These are phyloP conservation scores for Fragum whitleyi DNA, from an alignment of 2,888 invertebrate genomes.

Conservation along the genomic window DNA sequence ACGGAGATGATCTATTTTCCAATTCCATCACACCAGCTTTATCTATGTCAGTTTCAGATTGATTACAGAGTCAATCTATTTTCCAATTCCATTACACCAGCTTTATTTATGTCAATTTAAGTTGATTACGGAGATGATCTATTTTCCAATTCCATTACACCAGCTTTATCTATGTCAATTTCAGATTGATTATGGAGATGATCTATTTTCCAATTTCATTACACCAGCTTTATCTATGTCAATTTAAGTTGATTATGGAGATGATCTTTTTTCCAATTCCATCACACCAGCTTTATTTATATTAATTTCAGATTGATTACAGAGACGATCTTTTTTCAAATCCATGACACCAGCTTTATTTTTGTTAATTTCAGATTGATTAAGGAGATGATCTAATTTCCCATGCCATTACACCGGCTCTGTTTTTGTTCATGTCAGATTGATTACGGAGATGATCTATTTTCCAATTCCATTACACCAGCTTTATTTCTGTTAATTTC, in stretches of 20 bases:
- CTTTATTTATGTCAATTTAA: too few relatives aligned
- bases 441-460: constrained; percentile 57
- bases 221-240: too few relatives aligned
- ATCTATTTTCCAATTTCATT: constrained; percentile 50
- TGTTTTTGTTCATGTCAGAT: constrained; percentile 23
- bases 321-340: too few relatives aligned
- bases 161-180: constrained; percentile 11
- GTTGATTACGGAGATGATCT: constrained; percentile 57
- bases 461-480: constrained; percentile 47
- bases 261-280: constrained; percentile 54
- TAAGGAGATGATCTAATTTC: too few relatives aligned
- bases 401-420: too few relatives aligned
- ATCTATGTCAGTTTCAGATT: constrained; percentile 22
- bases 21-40: too few relatives aligned
- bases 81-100: constrained; percentile 45
- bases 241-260: constrained; percentile 49
- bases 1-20: too few relatives aligned
- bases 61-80: constrained; percentile 58
- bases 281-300: too few relatives aligned
- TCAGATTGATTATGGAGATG: constrained; percentile 48
- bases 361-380: too few relatives aligned
- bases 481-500: too few relatives aligned
- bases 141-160: constrained; percentile 46
- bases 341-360: too few relatives aligned
- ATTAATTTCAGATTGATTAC: too few relatives aligned